Evolutionary conservation across 2,113 vertebrate genomes (phyloP).

Genomic region (Neoarius graeffei): DNA sequence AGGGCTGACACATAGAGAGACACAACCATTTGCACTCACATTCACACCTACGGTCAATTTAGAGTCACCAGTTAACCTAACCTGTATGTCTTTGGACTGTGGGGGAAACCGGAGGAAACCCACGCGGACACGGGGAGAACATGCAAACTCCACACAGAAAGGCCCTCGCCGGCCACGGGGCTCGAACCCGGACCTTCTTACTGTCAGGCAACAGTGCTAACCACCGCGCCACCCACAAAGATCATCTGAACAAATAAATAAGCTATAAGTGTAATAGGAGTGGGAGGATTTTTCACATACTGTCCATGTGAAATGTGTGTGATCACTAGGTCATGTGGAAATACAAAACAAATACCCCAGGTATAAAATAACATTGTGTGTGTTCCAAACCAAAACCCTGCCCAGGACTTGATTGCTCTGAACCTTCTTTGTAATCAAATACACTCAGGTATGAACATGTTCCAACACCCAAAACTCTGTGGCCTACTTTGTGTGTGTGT

Average conservation of each 20-base stretch:
- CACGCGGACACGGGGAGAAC: too few relatives aligned
- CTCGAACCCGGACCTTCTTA: too few relatives aligned
- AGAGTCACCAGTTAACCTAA: too few relatives aligned
- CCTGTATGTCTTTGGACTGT: too few relatives aligned
- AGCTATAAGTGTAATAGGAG: background rate
- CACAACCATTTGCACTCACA: too few relatives aligned
- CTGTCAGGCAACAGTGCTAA: too few relatives aligned
- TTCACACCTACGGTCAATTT: too few relatives aligned
- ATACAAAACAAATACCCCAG: background rate
- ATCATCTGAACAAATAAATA: background rate
- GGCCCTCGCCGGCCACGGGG: too few relatives aligned
- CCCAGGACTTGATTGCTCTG: background rate
- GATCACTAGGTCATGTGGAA: too few relatives aligned
- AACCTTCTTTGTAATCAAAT: background rate
- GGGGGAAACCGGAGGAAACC: too few relatives aligned
- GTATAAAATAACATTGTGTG: background rate
- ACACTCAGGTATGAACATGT: background rate
- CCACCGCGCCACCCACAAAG: background rate
- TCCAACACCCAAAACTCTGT: background rate
- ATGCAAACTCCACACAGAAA: too few relatives aligned
- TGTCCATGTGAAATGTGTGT: background rate
- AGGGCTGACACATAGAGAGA: too few relatives aligned
- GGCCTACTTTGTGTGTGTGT: conserved; percentile 24
- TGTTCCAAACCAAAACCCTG: background rate
- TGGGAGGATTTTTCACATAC: background rate